phyloP scores from a whole-genome alignment of 2,113 vertebrate genomes.

The Pomatorhinus ruficollis region DNA sequence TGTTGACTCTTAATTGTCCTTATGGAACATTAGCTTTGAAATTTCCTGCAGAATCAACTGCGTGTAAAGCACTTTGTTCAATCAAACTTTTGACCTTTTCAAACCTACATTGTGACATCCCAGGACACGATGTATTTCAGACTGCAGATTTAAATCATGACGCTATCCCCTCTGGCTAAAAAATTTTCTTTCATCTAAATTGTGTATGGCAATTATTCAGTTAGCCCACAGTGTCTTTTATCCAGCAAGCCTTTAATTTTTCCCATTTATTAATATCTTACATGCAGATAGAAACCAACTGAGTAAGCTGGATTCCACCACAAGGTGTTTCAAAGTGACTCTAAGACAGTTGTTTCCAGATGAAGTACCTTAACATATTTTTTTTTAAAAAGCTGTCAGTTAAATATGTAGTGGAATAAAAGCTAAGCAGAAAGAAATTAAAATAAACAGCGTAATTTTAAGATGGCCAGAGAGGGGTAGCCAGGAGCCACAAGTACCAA shows the following conservation, averaged over 20 bases:
- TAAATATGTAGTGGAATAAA: neutral
- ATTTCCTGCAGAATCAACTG: slow-evolving; percentile 9
- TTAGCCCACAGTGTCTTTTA: neutral
- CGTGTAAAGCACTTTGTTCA: neutral
- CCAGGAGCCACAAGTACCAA: neutral
- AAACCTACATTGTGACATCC: neutral
- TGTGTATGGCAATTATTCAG: neutral
- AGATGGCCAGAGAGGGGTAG: neutral
- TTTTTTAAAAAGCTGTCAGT: neutral
- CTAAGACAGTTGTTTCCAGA: neutral
- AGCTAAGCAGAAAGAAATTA: neutral
- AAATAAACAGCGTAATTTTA: neutral
- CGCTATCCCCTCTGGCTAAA: neutral
- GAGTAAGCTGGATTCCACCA: neutral
- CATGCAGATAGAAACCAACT: neutral
- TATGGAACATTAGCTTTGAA: neutral
- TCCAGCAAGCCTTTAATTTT: neutral
- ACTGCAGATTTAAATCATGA: neutral
- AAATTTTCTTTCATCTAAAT: neutral
- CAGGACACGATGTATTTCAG: neutral
- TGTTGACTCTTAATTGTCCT: neutral
- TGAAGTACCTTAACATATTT: neutral
- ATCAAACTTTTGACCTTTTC: slow-evolving; percentile 15
- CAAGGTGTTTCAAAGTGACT: neutral
- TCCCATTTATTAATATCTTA: neutral